Evolutionary conservation across 2,113 vertebrate species (phyloP), one percentile per base, ranked within the genome.

Genomic region (Crocuta crocuta): DNA sequence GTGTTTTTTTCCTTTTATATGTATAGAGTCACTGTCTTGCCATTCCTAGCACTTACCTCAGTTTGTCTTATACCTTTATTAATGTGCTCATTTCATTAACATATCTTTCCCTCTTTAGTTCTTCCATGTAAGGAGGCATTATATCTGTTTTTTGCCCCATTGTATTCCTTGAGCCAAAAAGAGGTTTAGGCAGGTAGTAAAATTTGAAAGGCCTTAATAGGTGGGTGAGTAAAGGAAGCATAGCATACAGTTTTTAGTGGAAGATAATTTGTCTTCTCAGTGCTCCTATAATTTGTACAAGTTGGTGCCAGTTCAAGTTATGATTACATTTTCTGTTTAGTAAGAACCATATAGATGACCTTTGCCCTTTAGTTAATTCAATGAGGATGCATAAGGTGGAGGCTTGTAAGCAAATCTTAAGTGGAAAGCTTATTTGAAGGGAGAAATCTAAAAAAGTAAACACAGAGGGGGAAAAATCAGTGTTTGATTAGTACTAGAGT

Each of bases 301-400:
- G 17, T 16, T 86, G 10, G 21, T 53, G n/a, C n/a, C 26, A 35
- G 11, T 91, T 95, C 50, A 80, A 58, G 24, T 21, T 90, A 43
- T 73, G 9, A n/a, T 94, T 63, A 74, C 53, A 89, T 90, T 87
- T 94, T 63, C 55, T 94, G 3, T 95, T 86, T 89, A 79, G 80
- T 78, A 71, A 83, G 78, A 78, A 31, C 10, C 50, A 43, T 43
- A 31, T 28, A 68, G n/a, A 93, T 76, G n/a, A 19, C 10, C 10
- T 12, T 85, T 33, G 16, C 7, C 58, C 33, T 81, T 26, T 74
- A 61, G 58, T 24, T 61, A 61, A 61, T 61, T 61, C 58, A 61
- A 8, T 13, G 10, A 82, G 8, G 11, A 71, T 89, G 73, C 13
- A 17, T 24, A 83, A 3, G 2, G 33, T 94, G 35, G 39, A 61